These are phyloP conservation scores for Zaprionus obscuricornis DNA, from an alignment of 2,888 invertebrate species.

Conservation along the genomic window DNA sequence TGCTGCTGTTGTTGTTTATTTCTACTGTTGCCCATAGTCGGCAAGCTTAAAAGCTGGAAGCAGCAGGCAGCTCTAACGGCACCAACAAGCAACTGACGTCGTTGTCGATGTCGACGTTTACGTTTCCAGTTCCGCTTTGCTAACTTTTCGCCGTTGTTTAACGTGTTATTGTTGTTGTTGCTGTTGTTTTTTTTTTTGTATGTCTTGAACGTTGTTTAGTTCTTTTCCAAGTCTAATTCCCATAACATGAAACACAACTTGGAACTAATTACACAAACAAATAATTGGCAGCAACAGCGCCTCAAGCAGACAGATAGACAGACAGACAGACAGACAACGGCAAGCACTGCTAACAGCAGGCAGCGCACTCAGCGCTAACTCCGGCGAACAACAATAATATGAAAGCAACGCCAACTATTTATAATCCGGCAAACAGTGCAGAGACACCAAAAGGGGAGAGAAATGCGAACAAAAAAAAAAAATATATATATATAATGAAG, in stretches of 20 bases:
- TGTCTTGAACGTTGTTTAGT: constrained; percentile 48
- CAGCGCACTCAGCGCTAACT: constrained; percentile 43
- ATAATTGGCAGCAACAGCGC: constrained; percentile 53
- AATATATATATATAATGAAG: no score
- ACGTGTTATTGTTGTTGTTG: constrained; percentile 42
- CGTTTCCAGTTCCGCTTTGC: constrained; percentile 77
- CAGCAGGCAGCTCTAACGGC: constrained; percentile 71
- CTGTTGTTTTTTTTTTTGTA: constrained; percentile 28
- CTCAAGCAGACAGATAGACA: not conserved
- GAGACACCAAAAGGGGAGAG: constrained; percentile 42
- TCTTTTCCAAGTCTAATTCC: constrained; percentile 57
- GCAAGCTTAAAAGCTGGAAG: constrained; percentile 61
- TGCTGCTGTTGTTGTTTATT: constrained; percentile 23
- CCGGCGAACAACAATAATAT: constrained; percentile 33
- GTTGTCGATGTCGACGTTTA: no score
- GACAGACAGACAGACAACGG: not conserved
- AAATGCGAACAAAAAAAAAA: constrained; percentile 28
- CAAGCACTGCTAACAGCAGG: no score
- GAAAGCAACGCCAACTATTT: constrained; percentile 57
- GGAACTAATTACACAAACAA: constrained; percentile 65
- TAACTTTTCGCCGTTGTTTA: constrained; percentile 70
- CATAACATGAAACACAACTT: constrained; percentile 57
- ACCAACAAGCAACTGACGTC: no score
- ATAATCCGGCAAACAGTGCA: constrained; percentile 49
- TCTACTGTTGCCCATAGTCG: no score